Conservation (phyloP, 2,888 invertebrate genomes). For the Tortrix viridana region DNA sequence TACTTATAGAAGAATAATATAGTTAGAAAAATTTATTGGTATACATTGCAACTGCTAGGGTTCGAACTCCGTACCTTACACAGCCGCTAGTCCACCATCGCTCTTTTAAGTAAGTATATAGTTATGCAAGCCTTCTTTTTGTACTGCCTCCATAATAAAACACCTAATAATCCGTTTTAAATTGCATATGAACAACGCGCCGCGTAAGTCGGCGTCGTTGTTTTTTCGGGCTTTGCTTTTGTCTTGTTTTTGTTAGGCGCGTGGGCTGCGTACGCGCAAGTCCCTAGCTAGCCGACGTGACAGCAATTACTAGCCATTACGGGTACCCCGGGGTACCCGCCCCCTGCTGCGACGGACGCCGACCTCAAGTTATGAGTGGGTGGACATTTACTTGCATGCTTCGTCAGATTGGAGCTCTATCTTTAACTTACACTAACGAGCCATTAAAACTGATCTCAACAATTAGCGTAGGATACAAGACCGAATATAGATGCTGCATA, state of each 20-base stretch:
- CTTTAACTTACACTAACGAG: constrained; percentile 16
- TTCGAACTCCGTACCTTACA: too few species aligned
- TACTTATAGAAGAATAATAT: too few species aligned
- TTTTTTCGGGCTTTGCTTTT: constrained; percentile 17
- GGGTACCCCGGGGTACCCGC: constrained; percentile 53
- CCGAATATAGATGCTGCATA: too few species aligned
- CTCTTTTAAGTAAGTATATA: too few species aligned
- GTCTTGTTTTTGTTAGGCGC: constrained; percentile 38
- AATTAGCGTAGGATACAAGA: too few species aligned
- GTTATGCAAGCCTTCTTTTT: too few species aligned
- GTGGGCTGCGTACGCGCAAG: constrained; percentile 38
- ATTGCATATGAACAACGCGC: not conserved
- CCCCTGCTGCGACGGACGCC: constrained; percentile 51
- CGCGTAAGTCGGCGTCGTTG: not conserved
- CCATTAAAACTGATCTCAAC: not conserved
- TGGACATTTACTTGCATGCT: constrained; percentile 28
- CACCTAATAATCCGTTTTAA: not conserved
- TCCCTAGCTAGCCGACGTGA: constrained; percentile 44
- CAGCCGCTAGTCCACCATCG: too few species aligned
- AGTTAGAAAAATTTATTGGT: too few species aligned
- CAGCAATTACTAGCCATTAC: constrained; percentile 64
- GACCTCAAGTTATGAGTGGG: constrained; percentile 34
- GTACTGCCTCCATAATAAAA: too few species aligned
- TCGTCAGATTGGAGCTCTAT: constrained; percentile 22
- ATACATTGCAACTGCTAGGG: too few species aligned